Percentiles rank a stretch among this genome's conserved stretches.
These are phyloP conservation scores for Eulemur rufifrons DNA, from an alignment of 2,113 vertebrate species.

Conservation along the genomic window DNA sequence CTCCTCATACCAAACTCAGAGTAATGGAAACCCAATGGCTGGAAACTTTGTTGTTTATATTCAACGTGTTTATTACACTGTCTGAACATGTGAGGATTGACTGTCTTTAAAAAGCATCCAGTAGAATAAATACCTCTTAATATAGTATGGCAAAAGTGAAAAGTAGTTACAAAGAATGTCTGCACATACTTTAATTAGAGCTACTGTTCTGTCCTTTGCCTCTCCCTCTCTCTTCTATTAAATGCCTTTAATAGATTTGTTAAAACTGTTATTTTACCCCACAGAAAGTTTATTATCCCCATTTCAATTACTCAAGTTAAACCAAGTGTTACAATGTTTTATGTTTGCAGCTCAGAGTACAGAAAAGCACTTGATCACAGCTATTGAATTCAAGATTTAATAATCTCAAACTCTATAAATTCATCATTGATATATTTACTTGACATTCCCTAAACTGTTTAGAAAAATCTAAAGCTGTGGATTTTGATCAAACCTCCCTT, in stretches of 20 bases:
- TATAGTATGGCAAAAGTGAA: neutral
- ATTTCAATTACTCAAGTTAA: neutral
- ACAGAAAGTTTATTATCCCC: neutral
- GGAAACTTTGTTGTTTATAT: conserved; percentile 5
- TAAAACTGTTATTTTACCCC: neutral
- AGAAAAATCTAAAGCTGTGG: neutral
- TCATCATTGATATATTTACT: neutral
- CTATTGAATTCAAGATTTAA: neutral
- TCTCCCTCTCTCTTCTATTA: neutral
- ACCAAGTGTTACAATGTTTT: neutral
- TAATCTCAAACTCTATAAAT: neutral
- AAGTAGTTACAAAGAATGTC: neutral
- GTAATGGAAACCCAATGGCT: neutral
- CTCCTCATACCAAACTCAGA: neutral
- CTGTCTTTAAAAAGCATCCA: conserved; percentile 18
- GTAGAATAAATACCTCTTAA: neutral
- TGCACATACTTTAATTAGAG: neutral
- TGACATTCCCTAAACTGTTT: neutral
- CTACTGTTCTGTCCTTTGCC: neutral
- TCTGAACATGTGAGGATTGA: neutral
- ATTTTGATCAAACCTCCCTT: conserved; percentile 7
- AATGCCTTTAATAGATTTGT: neutral
- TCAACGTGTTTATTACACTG: neutral
- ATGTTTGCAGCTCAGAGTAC: neutral
- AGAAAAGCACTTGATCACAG: neutral